Evolutionary conservation across 2,888 invertebrate genomes (phyloP), one percentile per base, ranked within the genome.

Genomic region (Synanthedon tipuliformis): DNA sequence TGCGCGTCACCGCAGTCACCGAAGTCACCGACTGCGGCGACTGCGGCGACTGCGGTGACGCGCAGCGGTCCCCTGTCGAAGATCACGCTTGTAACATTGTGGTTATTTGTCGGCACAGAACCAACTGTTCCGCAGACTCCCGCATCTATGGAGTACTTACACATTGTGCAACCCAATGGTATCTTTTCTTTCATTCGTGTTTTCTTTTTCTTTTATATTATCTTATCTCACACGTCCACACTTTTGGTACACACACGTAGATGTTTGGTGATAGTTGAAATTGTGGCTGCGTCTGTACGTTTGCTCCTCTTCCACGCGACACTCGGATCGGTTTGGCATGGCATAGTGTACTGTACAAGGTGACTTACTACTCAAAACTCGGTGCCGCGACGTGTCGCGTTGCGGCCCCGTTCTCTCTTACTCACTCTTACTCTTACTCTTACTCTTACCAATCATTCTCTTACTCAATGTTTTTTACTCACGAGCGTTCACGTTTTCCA

Each of bases 311-410:
- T 56, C 66, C 66, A 68, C 73, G 65, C 66, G 61, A 71, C 75
- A 70, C 73, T 63, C 64, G 61, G 62, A 66, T 34, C 34, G 34
- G 10, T 2, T 34, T 34, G 34, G 34, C 34, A 34, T 34, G 34
- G 34, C 34, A 34, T 34, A 34, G 10, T 34, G 34, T 34, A 34
- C 10, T 34, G 34, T 34, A 34, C 34, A 88, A 89, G 91, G 91
- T 91, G 91, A 91, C 90, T 90, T 91, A 91, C 91, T 91, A 91
- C 90, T 90, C 90, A 90, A 91, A 90, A 90, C 90, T 89, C 34
- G 34, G 34, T 34, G 34, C 34, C 27, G 7, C 27, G 27, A 23
- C 23, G 23, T 23, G 23, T 23, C 23, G 23, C 23, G 23, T 23
- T 23, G 27, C 27, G 27, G 27, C 27, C 8, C 34, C 34, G 34